Conservation (phyloP, 2,797 vertebrate genomes). For the Sebastes minor region DNA sequence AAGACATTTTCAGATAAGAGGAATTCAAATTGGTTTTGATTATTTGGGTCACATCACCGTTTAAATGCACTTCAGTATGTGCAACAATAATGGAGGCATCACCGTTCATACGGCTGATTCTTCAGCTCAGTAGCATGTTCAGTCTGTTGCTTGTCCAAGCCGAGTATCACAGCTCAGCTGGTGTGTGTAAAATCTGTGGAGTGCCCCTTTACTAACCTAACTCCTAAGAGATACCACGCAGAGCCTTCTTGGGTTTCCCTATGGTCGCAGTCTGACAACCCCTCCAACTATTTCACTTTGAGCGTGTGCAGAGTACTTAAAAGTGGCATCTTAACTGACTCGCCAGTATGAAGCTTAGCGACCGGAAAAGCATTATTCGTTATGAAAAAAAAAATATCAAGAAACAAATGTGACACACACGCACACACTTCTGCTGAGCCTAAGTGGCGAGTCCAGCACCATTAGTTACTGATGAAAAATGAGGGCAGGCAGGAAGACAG, state of each 20-base stretch:
- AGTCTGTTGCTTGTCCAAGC: neutral
- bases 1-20: neutral
- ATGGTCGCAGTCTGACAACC: neutral
- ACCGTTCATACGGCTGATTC: neutral
- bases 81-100: neutral
- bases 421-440: slow-evolving; percentile 37
- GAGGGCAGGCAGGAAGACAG: slow-evolving; percentile 50
- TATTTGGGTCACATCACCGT: neutral
- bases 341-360: neutral
- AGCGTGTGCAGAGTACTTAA: slow-evolving; percentile 1
- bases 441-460: slow-evolving; percentile 63
- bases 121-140: neutral
- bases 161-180: neutral
- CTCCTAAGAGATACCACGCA: neutral
- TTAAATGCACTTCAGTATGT: too few relatives aligned
- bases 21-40: neutral
- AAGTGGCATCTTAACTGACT: slow-evolving; percentile 46
- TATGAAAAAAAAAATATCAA: neutral
- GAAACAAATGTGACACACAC: slow-evolving; percentile 36
- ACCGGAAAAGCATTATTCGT: slow-evolving; percentile 21
- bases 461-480: slow-evolving; percentile 66
- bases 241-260: neutral
- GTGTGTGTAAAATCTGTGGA: neutral
- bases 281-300: neutral
- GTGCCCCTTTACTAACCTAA: neutral